Conservation (phyloP, 2,113 vertebrate genomes). For the Bufo bufo region DNA sequence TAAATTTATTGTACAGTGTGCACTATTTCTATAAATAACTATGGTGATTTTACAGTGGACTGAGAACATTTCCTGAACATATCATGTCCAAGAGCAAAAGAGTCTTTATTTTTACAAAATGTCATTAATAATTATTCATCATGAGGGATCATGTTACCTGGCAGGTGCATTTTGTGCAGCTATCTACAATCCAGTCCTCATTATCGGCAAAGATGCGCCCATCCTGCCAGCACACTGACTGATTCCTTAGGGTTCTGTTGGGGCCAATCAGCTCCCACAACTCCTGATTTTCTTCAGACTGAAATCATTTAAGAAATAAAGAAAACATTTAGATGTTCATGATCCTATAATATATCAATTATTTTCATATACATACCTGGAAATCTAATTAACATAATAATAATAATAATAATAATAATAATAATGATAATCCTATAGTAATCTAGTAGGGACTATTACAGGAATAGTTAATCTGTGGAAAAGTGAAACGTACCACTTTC, state of each 20-base stretch:
- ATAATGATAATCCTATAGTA: neutral
- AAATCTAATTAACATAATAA: neutral
- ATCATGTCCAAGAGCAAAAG: neutral
- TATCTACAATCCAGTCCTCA: conserved; percentile 97
- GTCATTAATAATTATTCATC: no score
- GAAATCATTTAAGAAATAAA: conserved; percentile 37
- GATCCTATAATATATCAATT: neutral
- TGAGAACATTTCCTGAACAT: neutral
- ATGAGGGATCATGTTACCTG: conserved; percentile 74
- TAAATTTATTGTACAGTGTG: no score
- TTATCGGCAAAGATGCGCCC: conserved; percentile 91
- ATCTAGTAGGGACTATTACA: neutral
- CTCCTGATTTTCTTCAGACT: conserved; percentile 93
- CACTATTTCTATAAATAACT: neutral
- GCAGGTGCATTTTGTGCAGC: conserved; percentile 94
- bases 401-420: neutral
- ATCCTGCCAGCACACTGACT: conserved; percentile 95
- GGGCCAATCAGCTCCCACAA: conserved; percentile 89
- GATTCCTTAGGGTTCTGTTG: conserved; percentile 82
- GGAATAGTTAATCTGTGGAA: neutral
- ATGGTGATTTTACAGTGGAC: neutral
- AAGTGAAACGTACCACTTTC: conserved; percentile 83
- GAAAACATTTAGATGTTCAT: neutral
- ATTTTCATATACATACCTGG: neutral
- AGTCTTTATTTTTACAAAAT: neutral